These are phyloP conservation scores for Phengaris arion DNA, from an alignment of 2,888 invertebrate species.

Conservation along the genomic window DNA sequence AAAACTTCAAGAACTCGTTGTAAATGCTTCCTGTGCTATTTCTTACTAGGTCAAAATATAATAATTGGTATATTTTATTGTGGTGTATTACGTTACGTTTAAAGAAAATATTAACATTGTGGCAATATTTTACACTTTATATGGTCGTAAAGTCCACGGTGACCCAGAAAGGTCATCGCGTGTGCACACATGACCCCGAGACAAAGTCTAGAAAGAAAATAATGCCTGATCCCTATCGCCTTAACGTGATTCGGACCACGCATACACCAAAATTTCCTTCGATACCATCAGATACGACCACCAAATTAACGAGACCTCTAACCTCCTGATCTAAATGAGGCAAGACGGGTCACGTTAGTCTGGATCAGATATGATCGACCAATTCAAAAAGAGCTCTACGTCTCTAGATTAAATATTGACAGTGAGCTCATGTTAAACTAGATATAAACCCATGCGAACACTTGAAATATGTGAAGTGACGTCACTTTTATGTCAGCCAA, in stretches of 20 bases:
- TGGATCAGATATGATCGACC: conserved; percentile 53
- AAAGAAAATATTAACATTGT: background rate
- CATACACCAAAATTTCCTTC: conserved; percentile 72
- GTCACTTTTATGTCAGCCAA: conserved; percentile 78
- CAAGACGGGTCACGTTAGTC: background rate
- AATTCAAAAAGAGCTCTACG: conserved; percentile 45
- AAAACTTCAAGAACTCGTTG: background rate
- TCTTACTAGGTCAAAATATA: background rate
- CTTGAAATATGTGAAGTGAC: conserved; percentile 76
- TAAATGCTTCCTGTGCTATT: background rate
- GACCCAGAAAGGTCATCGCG: conserved; percentile 51
- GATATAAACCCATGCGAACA: conserved; percentile 63
- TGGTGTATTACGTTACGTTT: background rate
- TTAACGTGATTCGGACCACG: conserved; percentile 72
- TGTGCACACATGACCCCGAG: conserved; percentile 73
- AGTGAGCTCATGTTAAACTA: conserved; percentile 46
- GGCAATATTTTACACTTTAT: conserved; percentile 25
- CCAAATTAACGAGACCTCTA: background rate
- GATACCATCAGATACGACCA: conserved; percentile 66
- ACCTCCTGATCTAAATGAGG: background rate
- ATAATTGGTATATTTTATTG: background rate
- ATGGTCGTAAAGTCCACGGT: conserved; percentile 32
- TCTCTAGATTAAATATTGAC: conserved; percentile 28
- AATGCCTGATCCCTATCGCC: conserved; percentile 69
- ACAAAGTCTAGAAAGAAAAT: conserved; percentile 63